phyloP scores from a whole-genome alignment of 2,888 invertebrate genomes.

The Drepanosiphum platanoidis region DNA sequence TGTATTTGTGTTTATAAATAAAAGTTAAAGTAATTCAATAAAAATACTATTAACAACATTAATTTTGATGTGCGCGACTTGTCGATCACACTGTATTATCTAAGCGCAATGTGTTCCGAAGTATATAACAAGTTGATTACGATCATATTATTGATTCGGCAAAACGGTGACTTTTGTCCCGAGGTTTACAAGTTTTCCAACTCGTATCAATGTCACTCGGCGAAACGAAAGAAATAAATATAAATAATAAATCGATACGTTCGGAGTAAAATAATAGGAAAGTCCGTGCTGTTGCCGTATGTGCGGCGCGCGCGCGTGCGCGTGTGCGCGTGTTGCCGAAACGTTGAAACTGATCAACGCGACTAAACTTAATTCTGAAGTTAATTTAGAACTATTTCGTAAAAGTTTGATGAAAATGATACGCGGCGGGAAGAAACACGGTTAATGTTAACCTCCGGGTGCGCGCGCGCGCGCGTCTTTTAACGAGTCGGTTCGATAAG shows the following conservation, averaged over 20 bases:
- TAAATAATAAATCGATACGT: neutral
- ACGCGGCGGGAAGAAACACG: neutral
- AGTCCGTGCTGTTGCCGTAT: neutral
- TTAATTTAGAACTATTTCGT: neutral
- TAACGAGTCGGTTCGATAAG: constrained; percentile 33
- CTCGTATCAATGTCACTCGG: neutral
- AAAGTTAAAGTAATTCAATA: too few relatives aligned
- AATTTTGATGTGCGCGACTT: too few relatives aligned
- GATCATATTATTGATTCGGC: too few relatives aligned
- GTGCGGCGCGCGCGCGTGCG: too few relatives aligned
- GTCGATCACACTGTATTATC: too few relatives aligned
- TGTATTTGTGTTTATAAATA: too few relatives aligned
- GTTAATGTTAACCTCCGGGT: constrained; percentile 13
- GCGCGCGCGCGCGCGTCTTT: neutral
- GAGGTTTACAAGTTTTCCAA: neutral
- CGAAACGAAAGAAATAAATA: neutral
- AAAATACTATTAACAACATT: too few relatives aligned
- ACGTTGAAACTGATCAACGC: constrained; percentile 1
- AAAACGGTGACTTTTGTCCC: neutral
- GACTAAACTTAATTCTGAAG: neutral
- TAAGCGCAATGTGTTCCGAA: too few relatives aligned
- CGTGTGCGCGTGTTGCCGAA: neutral
- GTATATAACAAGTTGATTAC: neutral
- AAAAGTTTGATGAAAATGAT: constrained; percentile 1
- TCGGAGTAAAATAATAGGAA: neutral